Evolutionary conservation across 2,113 vertebrate genomes (phyloP), one percentile per base, ranked within the genome.

Genomic region (Rafetus swinhoei): DNA sequence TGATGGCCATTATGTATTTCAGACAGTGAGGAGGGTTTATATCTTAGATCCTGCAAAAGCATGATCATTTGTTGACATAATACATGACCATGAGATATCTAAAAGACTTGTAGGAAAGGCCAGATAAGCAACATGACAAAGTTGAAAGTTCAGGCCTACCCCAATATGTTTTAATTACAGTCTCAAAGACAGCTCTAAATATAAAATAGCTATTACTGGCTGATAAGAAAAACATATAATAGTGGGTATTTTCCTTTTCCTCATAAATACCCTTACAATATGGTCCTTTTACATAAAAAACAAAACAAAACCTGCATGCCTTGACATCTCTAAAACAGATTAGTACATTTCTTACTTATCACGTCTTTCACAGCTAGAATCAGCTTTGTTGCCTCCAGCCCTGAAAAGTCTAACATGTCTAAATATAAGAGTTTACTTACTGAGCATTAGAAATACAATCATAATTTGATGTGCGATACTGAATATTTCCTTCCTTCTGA

Each of bases 401-500:
- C 83, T 1, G 3, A 9, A 14, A 88, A 79, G 18, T 56, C 80
- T 32, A 82, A 72, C 0, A 0, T 45, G n/a, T 92, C 88, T 76
- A 94, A 89, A 93, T 93, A 87, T 56, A 72, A 35, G 81, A 21
- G 55, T 45, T 93, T 95, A 97, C 98, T 98, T 96, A 98, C 98
- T 98, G 94, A 76, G 97, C 91, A 15, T 96, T 96, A 72, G 98
- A 97, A 89, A 96, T 54, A 65, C 97, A 94, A 82, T 97, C 98
- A n/a, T 86, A 94, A 50, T 97, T 96, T 5, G 96, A 95, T 8
- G 95, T 87, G 9, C 92, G 97, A 79, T 95, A 95, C 91, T 95
- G 97, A 77, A 94, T 92, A 83, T 94, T 95, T 94, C 94, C 97
- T 95, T 98, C 98, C 84, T 97, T 98, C 95, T 97, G 97, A 97